phyloP scores from a whole-genome alignment of 2,113 vertebrate species.

The Potamarius usumacintae region DNA sequence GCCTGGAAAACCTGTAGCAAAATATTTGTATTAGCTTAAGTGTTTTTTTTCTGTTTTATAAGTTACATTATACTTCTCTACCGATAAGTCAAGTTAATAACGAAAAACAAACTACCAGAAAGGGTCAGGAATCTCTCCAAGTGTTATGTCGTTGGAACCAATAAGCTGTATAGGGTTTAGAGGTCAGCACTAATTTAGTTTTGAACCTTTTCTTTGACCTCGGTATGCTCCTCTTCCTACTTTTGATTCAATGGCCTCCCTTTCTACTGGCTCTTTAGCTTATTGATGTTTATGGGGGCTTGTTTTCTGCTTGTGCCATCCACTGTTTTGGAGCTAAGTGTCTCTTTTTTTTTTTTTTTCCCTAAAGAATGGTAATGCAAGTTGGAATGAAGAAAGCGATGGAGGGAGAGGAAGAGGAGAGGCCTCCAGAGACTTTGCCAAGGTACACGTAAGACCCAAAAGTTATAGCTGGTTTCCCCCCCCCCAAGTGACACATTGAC shows the following conservation, averaged over 20 bases:
- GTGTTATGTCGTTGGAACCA: background rate
- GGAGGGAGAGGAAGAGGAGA: conserved; percentile 83
- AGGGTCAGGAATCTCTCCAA: background rate
- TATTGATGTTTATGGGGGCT: conserved; percentile 5
- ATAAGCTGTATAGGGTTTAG: conserved; percentile 5
- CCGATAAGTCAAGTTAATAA: background rate
- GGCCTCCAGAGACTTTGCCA: conserved; percentile 92
- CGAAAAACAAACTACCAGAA: background rate
- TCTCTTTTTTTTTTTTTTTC: conserved; percentile 24
- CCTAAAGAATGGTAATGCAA: conserved; percentile 77
- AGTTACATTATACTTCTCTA: background rate
- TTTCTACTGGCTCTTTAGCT: background rate
- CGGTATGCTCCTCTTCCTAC: background rate
- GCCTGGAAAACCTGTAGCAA: background rate
- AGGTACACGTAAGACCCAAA: conserved; percentile 71
- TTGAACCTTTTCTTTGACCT: background rate
- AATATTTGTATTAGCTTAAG: background rate
- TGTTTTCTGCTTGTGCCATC: background rate
- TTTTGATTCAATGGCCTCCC: background rate
- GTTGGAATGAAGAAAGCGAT: conserved; percentile 86
- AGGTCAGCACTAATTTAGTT: conserved; percentile 15
- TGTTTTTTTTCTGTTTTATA: background rate
- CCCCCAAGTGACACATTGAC: conserved; percentile 37
- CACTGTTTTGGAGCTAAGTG: conserved; percentile 21
- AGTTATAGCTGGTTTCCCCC: conserved; percentile 12